A percentile compares a stretch with the other conserved stretches of the same genome.
These are phyloP conservation scores for Neelides folsomi DNA, from an alignment of 2,888 invertebrate species.

Conservation along the genomic window DNA sequence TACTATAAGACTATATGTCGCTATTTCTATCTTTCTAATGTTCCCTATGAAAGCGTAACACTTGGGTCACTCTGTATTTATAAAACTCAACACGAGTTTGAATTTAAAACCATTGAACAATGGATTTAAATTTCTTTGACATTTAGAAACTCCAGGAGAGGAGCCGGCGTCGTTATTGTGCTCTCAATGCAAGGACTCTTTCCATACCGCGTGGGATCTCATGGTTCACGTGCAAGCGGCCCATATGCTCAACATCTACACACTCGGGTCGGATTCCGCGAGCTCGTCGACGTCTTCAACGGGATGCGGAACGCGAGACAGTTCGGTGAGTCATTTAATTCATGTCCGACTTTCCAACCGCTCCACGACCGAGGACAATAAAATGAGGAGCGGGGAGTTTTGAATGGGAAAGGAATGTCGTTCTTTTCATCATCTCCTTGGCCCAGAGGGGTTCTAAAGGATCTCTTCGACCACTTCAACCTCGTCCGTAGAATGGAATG, in stretches of 20 bases:
- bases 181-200: constrained; percentile 53
- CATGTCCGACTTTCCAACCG: not conserved
- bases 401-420: not conserved
- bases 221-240: constrained; percentile 56
- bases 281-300: constrained; percentile 3
- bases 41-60: no score
- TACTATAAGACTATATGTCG: no score
- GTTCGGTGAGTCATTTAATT: constrained; percentile 13
- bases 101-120: no score
- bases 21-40: no score
- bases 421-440: constrained; percentile 7
- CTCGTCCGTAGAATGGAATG: constrained; percentile 4
- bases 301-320: constrained; percentile 15
- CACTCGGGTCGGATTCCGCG: constrained; percentile 39
- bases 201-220: constrained; percentile 53
- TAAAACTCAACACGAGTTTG: no score
- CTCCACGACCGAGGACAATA: not conserved
- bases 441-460: constrained; percentile 10
- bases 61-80: no score
- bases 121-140: not conserved
- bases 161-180: constrained; percentile 46
- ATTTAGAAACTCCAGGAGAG: constrained; percentile 27
- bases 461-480: constrained; percentile 3
- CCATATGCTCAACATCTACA: constrained; percentile 55
- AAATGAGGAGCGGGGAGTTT: not conserved